These are phyloP conservation scores for Acrocephalus scirpaceus DNA, from an alignment of 2,797 vertebrate species.

Conservation along the genomic window DNA sequence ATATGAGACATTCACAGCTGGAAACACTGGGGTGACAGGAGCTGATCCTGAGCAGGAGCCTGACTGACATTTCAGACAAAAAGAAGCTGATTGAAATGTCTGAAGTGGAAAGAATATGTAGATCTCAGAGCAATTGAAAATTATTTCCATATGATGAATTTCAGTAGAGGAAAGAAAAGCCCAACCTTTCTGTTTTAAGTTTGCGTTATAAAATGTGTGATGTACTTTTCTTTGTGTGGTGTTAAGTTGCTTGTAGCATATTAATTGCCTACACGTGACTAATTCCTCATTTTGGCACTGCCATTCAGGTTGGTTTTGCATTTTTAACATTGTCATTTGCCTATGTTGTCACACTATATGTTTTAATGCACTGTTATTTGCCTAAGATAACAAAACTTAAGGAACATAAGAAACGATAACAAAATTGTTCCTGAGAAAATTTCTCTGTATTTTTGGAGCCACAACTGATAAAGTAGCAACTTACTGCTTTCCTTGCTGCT, in stretches of 20 bases:
- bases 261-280: accelerated
- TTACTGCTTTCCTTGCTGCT: not conserved
- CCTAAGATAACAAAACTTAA: too few relatives aligned
- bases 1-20: accelerated
- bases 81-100: not conserved
- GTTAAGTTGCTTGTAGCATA: not conserved
- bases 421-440: not conserved
- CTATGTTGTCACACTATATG: not conserved
- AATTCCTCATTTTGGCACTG: not conserved
- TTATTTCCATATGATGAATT: not conserved
- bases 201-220: not conserved
- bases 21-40: not conserved
- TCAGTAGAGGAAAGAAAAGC: not conserved
- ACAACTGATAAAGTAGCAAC: not conserved
- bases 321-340: not conserved
- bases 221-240: not conserved
- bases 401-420: not conserved
- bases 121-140: not conserved
- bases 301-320: not conserved
- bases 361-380: not conserved
- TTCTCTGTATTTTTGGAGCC: not conserved
- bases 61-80: not conserved
- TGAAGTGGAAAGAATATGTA: not conserved
- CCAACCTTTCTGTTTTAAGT: not conserved
- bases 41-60: not conserved